Evolutionary conservation across 2,888 invertebrate species (phyloP), one percentile per base, ranked within the genome.

Genomic region (Actias luna): DNA sequence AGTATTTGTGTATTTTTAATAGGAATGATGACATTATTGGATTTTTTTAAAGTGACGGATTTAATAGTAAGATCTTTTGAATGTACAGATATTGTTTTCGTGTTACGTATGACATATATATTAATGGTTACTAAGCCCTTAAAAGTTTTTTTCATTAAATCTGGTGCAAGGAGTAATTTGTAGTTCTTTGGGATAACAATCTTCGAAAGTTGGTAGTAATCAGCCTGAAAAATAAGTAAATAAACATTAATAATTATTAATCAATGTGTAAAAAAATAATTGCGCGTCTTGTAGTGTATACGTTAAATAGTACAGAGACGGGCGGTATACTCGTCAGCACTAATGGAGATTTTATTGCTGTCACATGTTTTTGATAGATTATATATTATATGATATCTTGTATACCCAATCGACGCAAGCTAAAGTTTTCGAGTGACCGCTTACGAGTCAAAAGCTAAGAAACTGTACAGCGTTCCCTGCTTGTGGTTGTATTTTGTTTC

Each of bases 141-240:
- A 93, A 74, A 93, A 78, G 67, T 93, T 82, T 94, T 94, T 42
- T 80, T 85, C 5, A 81, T 83, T 66, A 96, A 86, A 73, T 96
- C 86, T 0, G 97, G 97, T 76, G 93, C 87, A 36, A 97, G 83
- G 60, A 88, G 90, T 4, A 97, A 85, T 71, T 95, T 94, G 79
- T 97, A 97, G 66, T 94, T 93, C 22, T 82, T 74, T 0, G 97
- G 97, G 35, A 87, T 77, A 0, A 96, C 84, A 50, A 93, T 79
- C 39, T 82, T 84, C 1, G 96, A 95, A 14, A 97, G 81, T 62
- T 88, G 79, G 66, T 85, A 85, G 63, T 75, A 72, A 16, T 67
- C 63, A 29, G 70, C 61, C 88, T 89, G 77, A 63, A 83, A n/a
- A 85, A 52, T 60, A 12, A 25, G 58, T 22, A 60, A 66, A 61